Base-by-base conservation (phyloP, 2,888 invertebrate genomes). In the Trissonchulus latispiculum region DNA sequence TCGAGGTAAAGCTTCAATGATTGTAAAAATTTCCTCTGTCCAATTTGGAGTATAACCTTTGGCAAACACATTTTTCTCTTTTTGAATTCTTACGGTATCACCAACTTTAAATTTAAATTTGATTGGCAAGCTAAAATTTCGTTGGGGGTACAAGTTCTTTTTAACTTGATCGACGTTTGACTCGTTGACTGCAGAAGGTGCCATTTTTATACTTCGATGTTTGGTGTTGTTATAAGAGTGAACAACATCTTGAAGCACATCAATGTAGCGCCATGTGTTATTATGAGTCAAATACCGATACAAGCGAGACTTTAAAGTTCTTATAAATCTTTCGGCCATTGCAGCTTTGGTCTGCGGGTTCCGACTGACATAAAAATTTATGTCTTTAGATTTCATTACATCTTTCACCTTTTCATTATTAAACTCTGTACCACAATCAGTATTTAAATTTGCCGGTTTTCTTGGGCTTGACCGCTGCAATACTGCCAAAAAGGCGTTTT, bases 91-190 rank as follows among this genome's bases (percentile, higher is more conserved):
- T 8, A 70, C 70, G 28, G 15, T 29, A 33, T 70, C 70, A 59
- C 70, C 70, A 29, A 70, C 31, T 28, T 61, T 28, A 61, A 70
- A 70, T 61, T 70, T 70, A n/a, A 64, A 64, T n/a, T 33, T 28
- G 59, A 70, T 3, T 28, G n/a, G 59, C 8, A 59, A 3, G 2
- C 3, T 15, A 2, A 61, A 3, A 32, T 31, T 3, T 15, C 32
- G 2, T 59, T 37, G 29, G 8, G 28, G 28, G 31, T 29, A 31
- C 23, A 59, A 15, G 3, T 3, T 48, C 8, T 70, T 59, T 28
- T 23, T 15, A 64, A 70, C 33, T 8, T 61, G n/a, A 29, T 2
- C 37, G n/a, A 61, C 70, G 28, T 48, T 70, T 8, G 15, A 2
- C 32, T 70, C 59, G 2, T 2, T 70, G n/a, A 70, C 70, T 3